Base-by-base conservation (phyloP, 2,113 vertebrate species). In the Trichomycterus rosablanca region DNA sequence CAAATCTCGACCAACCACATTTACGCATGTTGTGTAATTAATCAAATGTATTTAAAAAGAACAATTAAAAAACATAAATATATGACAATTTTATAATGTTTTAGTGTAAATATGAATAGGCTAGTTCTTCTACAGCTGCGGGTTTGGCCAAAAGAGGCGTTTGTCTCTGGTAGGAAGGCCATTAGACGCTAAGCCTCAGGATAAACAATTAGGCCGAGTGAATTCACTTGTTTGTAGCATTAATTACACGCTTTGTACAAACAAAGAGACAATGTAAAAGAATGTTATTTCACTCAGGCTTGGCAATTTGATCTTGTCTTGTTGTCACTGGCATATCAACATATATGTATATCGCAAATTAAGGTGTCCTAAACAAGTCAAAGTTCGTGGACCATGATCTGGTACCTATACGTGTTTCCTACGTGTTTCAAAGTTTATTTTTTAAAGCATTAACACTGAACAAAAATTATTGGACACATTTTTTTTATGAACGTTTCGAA, bases 201-300 rank as follows among this genome's bases (percentile, higher is more conserved):
- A 71, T 71, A 73, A 76, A 73, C 71, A 67, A 76, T 76, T 70
- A 73, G 60, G 53, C 74, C 74, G 68, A 70, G 61, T 76, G 71
- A 76, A 71, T 76, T 73, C 66, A 76, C 71, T 68, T 76, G 67
- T 76, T 76, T 71, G 60, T 66, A 58, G 74, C 68, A 70, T 71
- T 76, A 76, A 76, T 76, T 73, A 76, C 74, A 76, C 54, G 66
- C 63, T 70, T 70, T 70, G 71, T 68, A 54, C 67, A 71, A 76
- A 76, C 67, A 73, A 71, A 71, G 54, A 64, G 60, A 43, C 7
- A 50, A 35, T 64, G 66, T 72, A 54, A 63, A 76, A 65, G 67
- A 76, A 76, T 76, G 67, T 57, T 59, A 59, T 73, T 71, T 58
- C 49, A 49, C 56, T 50, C 60, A 51, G 19, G 26, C 52, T 66